These are phyloP conservation scores for Dinomys branickii DNA, from an alignment of 2,113 vertebrate genomes.

Conservation along the genomic window DNA sequence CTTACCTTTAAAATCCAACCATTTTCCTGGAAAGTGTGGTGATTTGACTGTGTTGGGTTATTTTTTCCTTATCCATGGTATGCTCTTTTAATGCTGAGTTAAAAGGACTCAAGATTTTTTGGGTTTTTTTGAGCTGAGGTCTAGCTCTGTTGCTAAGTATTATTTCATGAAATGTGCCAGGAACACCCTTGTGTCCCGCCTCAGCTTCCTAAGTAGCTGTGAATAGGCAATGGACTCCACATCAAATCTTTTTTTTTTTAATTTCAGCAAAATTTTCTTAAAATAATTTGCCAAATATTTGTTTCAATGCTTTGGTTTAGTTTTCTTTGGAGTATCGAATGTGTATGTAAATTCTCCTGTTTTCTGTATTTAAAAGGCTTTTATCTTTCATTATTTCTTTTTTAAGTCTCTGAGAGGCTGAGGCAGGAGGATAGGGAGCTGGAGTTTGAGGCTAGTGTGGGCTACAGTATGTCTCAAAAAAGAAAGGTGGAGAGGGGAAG, in stretches of 20 bases:
- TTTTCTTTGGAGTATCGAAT: neutral
- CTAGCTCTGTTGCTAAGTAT: neutral
- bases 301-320: neutral
- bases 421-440: neutral
- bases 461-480: neutral
- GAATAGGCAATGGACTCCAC: neutral
- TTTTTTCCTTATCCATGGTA: neutral
- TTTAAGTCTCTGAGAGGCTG: neutral
- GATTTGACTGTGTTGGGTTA: neutral
- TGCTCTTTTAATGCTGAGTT: neutral
- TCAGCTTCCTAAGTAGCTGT: neutral
- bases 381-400: neutral
- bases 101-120: neutral
- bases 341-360: constrained; percentile 2
- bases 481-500: neutral
- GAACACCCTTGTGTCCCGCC: neutral
- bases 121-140: neutral
- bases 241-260: neutral
- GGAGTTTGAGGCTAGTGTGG: neutral
- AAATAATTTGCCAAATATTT: constrained; percentile 25
- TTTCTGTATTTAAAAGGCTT: constrained; percentile 15
- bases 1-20: neutral
- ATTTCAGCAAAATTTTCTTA: constrained; percentile 4
- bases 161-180: neutral
- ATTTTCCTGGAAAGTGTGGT: constrained; percentile 8